Conservation (phyloP, 2,797 vertebrate species). For the Okamejei kenojei region DNA sequence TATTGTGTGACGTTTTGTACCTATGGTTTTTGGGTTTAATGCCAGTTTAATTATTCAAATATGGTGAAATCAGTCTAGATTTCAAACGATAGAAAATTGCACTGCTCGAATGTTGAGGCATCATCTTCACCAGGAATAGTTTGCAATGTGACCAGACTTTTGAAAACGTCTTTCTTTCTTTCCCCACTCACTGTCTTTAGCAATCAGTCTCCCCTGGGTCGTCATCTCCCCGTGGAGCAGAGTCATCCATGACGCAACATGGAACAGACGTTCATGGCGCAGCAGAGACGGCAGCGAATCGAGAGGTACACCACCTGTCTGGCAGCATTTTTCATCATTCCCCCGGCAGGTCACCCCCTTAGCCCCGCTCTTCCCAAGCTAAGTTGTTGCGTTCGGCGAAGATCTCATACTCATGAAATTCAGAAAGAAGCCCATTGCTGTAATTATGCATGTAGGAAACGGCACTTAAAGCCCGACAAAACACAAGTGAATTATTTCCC, state of each 20-base stretch:
- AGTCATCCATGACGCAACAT: slow-evolving; percentile 72
- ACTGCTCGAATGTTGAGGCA: not conserved
- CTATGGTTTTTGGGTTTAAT: slow-evolving; percentile 40
- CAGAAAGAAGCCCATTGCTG: not conserved
- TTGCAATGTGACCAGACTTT: not conserved
- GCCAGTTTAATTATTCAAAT: not conserved
- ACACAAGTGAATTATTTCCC: not conserved
- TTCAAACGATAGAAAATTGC: not conserved
- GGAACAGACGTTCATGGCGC: slow-evolving; percentile 68
- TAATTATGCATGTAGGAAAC: not conserved
- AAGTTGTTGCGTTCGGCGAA: not conserved
- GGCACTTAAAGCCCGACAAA: not conserved
- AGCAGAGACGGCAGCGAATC: slow-evolving; percentile 66
- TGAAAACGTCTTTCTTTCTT: slow-evolving; percentile 5
- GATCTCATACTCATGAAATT: not conserved
- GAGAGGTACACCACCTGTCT: slow-evolving; percentile 67
- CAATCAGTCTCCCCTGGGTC: slow-evolving; percentile 80
- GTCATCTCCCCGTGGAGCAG: slow-evolving; percentile 79
- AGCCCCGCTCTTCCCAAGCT: not conserved
- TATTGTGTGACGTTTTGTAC: not conserved
- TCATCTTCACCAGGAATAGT: not conserved
- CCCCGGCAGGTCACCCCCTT: not conserved
- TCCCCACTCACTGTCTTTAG: not conserved
- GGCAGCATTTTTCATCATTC: too few species aligned
- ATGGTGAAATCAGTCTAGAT: not conserved